phyloP scores from a whole-genome alignment of 2,113 vertebrate genomes.

The Callorhinus ursinus region DNA sequence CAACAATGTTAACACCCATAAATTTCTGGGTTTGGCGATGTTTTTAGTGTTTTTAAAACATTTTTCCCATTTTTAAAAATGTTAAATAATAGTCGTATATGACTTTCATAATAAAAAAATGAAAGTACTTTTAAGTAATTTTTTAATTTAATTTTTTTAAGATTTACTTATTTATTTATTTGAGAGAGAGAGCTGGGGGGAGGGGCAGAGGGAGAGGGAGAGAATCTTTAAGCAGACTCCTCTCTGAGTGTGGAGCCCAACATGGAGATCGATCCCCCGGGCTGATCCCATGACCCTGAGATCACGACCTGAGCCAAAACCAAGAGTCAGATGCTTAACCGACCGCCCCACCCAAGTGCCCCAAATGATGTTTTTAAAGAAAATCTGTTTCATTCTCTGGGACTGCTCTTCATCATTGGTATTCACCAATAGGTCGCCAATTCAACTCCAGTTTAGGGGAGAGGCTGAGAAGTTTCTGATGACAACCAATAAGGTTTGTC shows the following conservation, averaged over 20 bases:
- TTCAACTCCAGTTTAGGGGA: not conserved
- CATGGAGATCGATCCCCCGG: not conserved
- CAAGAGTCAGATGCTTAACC: not conserved
- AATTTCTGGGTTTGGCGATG: not conserved
- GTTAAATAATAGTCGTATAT: not conserved
- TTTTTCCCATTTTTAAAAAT: not conserved
- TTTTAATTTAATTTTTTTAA: not conserved
- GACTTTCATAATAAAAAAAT: not conserved
- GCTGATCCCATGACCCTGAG: not conserved
- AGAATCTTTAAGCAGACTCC: not conserved
- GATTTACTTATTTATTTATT: not conserved
- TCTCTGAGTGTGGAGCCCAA: not conserved
- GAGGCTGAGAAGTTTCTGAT: constrained; percentile 5
- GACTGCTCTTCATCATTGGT: not conserved
- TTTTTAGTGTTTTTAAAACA: not conserved
- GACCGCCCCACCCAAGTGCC: not conserved
- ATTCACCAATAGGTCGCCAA: not conserved
- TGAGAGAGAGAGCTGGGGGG: not conserved
- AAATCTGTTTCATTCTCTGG: not conserved
- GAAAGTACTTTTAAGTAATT: not conserved
- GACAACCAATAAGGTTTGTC: not conserved
- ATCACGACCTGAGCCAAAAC: not conserved
- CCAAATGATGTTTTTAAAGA: not conserved
- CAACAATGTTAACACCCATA: not conserved
- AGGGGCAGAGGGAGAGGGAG: not conserved